These are phyloP conservation scores for Barypeithes pellucidus DNA, from an alignment of 2,888 invertebrate species.

Conservation along the genomic window DNA sequence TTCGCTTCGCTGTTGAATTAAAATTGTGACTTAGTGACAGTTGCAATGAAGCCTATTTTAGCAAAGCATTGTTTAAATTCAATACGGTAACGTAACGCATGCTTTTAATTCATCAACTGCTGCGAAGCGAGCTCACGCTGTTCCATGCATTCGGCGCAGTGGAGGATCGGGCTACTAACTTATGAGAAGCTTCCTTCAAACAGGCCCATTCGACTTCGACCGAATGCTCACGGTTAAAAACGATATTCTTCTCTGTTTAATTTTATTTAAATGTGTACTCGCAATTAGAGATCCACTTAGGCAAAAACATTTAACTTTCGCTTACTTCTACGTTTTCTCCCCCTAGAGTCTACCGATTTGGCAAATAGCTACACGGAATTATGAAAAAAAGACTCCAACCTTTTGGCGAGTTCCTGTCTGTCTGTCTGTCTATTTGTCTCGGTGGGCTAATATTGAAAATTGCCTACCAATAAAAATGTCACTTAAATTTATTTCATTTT, in stretches of 20 bases:
- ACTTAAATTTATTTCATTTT: no score
- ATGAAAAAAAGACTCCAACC: not conserved
- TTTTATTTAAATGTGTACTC: constrained; percentile 54
- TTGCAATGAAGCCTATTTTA: constrained; percentile 44
- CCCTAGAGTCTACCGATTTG: constrained; percentile 25
- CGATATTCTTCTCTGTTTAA: constrained; percentile 61
- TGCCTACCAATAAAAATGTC: no score
- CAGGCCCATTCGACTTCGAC: constrained; percentile 61
- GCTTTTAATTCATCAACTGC: constrained; percentile 49
- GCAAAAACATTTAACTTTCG: constrained; percentile 49
- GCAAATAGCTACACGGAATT: not conserved
- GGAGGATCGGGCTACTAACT: constrained; percentile 64
- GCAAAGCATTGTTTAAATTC: constrained; percentile 44
- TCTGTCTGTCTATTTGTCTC: no score
- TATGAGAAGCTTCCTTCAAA: constrained; percentile 63
- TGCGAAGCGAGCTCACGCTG: constrained; percentile 53
- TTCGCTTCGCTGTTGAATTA: constrained; percentile 34
- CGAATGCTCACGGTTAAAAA: constrained; percentile 66
- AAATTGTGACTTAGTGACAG: constrained; percentile 38
- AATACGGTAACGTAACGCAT: constrained; percentile 48
- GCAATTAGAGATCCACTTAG: constrained; percentile 50
- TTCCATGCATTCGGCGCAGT: constrained; percentile 54
- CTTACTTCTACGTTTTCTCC: constrained; percentile 46
- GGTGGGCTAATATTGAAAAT: no score
- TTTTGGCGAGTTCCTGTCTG: no score